These are phyloP conservation scores for Porites cylindrica DNA, from an alignment of 92 coral and sea anemone genomes.

Conservation along the genomic window DNA sequence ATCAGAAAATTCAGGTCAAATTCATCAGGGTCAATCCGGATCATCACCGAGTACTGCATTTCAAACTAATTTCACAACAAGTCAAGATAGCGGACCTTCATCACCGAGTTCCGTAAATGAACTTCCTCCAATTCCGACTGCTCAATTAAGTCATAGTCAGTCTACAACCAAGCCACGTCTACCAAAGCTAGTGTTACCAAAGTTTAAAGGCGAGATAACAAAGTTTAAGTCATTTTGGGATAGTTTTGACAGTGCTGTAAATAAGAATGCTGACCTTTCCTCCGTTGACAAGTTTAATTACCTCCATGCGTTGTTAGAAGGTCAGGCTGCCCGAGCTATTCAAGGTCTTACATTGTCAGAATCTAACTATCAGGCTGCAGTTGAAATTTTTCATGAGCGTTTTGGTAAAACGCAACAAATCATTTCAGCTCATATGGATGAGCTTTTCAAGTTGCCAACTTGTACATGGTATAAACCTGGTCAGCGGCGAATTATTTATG, in stretches of 20 bases:
- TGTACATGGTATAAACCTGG: not conserved
- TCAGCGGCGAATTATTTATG: too few species aligned
- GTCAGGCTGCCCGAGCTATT: conserved; percentile 20
- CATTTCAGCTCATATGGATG: too few species aligned
- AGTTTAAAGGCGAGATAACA: conserved; percentile 39
- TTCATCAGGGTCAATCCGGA: too few species aligned
- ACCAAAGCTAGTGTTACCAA: conserved; percentile 33
- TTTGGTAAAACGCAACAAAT: not conserved
- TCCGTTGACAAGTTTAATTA: conserved; percentile 45
- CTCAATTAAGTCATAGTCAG: not conserved
- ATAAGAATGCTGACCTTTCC: conserved; percentile 15
- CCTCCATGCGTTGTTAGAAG: conserved; percentile 38
- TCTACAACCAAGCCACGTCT: not conserved
- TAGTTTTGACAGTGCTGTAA: conserved; percentile 46
- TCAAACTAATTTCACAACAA: not conserved
- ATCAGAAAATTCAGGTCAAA: too few species aligned
- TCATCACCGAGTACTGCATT: too few species aligned
- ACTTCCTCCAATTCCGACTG: not conserved
- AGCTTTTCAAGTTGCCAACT: conserved; percentile 1
- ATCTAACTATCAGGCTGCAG: conserved; percentile 26
- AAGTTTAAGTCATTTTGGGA: conserved; percentile 43
- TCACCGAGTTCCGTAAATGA: not conserved
- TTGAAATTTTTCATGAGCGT: not conserved
- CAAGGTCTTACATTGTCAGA: conserved; percentile 37
- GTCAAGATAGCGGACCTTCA: conserved; percentile 2